Percentiles rank a stretch among this genome's conserved stretches.
Evolutionary conservation across 2,797 vertebrate genomes (phyloP).

Genomic region (Chrysocyon brachyurus): DNA sequence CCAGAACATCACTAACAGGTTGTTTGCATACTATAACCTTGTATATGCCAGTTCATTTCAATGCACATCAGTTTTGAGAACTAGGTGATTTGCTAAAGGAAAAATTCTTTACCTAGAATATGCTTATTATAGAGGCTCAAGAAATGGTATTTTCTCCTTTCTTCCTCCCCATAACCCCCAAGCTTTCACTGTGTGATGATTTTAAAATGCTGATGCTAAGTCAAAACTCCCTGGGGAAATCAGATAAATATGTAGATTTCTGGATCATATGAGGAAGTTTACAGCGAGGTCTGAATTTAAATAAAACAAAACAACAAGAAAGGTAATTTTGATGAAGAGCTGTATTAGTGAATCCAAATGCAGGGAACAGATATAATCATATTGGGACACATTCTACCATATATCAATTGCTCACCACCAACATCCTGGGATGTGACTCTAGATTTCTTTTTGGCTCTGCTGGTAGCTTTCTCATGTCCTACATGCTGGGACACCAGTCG

Average conservation of each 20-base stretch:
- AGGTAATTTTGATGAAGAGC: background rate
- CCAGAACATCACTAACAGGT: background rate
- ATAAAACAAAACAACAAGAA: background rate
- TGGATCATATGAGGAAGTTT: background rate
- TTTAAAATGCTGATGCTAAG: background rate
- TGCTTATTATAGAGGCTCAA: background rate
- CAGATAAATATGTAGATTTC: background rate
- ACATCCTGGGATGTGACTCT: accelerated
- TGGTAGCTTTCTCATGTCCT: background rate
- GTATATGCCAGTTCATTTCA: background rate
- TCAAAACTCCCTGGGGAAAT: background rate
- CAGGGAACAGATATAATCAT: background rate
- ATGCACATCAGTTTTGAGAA: background rate
- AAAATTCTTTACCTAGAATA: background rate
- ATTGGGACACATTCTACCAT: background rate
- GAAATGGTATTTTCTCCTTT: too few species aligned
- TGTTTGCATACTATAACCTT: background rate
- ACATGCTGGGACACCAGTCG: background rate
- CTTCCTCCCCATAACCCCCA: too few species aligned
- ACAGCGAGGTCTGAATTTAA: background rate
- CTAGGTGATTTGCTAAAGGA: too few species aligned
- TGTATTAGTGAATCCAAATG: background rate
- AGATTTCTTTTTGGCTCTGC: background rate
- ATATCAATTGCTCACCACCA: background rate
- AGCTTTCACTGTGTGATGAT: background rate